These are phyloP conservation scores for Philypnodon macrostomus DNA, from an alignment of 2,797 vertebrate genomes.

Conservation along the genomic window DNA sequence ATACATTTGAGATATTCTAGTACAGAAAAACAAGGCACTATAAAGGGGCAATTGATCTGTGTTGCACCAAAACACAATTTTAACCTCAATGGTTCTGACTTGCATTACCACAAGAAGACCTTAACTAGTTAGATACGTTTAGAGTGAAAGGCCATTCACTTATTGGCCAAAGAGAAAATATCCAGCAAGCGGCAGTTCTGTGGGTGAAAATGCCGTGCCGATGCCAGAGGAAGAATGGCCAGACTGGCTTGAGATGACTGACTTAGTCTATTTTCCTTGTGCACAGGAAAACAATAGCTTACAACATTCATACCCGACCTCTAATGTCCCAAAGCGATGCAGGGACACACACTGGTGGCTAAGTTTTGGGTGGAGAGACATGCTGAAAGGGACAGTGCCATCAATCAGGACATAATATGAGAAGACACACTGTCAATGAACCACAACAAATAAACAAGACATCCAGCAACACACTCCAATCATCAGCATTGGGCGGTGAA, in stretches of 20 bases:
- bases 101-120: too few relatives aligned
- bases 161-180: too few relatives aligned
- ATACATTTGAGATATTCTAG: too few relatives aligned
- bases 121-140: too few relatives aligned
- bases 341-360: conserved; percentile 37
- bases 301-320: conserved; percentile 18
- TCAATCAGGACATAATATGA: conserved; percentile 62
- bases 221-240: too few relatives aligned
- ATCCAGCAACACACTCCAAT: conserved; percentile 26
- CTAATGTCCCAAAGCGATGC: conserved; percentile 57
- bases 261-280: conserved; percentile 3
- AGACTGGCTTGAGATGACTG: background rate
- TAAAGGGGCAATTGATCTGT: too few relatives aligned
- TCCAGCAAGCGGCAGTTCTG: too few relatives aligned
- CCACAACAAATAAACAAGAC: conserved; percentile 58
- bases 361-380: conserved; percentile 18
- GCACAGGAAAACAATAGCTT: conserved; percentile 14
- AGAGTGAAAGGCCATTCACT: too few relatives aligned
- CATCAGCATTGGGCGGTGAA: conserved; percentile 32
- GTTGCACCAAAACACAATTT: too few relatives aligned
- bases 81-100: too few relatives aligned
- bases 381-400: conserved; percentile 39
- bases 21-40: too few relatives aligned
- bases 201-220: too few relatives aligned
- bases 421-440: conserved; percentile 53